Evolutionary conservation across 2,113 vertebrate genomes (phyloP).

Genomic region (Eurypyga helias): DNA sequence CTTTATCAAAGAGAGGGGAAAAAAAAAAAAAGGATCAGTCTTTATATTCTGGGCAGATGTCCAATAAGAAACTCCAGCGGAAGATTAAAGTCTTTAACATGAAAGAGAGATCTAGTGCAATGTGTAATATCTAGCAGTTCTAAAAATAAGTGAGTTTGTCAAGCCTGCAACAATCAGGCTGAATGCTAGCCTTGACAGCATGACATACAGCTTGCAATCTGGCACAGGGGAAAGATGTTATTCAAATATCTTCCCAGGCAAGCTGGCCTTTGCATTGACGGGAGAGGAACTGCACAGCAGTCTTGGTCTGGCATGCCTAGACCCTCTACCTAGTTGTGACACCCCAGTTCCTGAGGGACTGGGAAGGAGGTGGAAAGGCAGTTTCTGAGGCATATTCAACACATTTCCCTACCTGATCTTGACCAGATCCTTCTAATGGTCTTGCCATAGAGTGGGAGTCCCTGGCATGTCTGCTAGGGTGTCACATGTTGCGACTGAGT

Average conservation of each 20-base stretch:
- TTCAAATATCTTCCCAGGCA: constrained; percentile 9
- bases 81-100: constrained; percentile 76
- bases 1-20: constrained; percentile 63
- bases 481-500: neutral
- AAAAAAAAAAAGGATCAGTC: constrained; percentile 62
- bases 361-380: neutral
- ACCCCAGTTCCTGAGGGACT: neutral
- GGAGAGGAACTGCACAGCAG: neutral
- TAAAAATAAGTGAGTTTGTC: constrained; percentile 71
- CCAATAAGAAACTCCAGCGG: constrained; percentile 73
- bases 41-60: constrained; percentile 74
- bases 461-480: neutral
- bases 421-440: neutral
- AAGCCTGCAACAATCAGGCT: constrained; percentile 50
- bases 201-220: constrained; percentile 53
- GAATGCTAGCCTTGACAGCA: constrained; percentile 62
- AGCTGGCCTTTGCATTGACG: neutral
- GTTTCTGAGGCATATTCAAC: neutral
- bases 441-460: neutral
- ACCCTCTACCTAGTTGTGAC: neutral
- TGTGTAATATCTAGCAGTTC: constrained; percentile 65
- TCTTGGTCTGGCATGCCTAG: neutral
- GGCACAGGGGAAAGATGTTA: constrained; percentile 37
- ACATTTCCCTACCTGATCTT: neutral
- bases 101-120: constrained; percentile 66